Evolutionary conservation across 2,888 invertebrate species (phyloP).

Genomic region (Sesamia inferens): DNA sequence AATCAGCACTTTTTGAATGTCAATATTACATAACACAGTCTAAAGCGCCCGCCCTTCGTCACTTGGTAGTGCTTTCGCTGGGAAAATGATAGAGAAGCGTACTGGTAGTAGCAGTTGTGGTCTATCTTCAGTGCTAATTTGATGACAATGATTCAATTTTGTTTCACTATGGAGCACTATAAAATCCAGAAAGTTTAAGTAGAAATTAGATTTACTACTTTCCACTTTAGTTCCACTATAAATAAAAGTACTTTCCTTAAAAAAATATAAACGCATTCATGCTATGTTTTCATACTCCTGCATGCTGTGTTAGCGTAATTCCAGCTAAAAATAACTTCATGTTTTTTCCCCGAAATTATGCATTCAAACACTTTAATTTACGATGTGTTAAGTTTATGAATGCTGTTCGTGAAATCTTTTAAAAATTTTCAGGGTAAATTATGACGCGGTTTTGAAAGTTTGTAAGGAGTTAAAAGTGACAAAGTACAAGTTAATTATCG

Average conservation of each 20-base stretch:
- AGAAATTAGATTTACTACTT: neutral
- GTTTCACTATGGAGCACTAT: neutral
- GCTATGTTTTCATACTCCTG: conserved; percentile 18
- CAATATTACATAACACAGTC: too few relatives aligned
- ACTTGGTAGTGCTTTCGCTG: too few relatives aligned
- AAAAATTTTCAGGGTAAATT: conserved; percentile 37
- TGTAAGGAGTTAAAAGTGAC: neutral
- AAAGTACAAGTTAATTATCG: neutral
- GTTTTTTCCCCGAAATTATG: conserved; percentile 44
- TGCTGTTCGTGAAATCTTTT: conserved; percentile 30
- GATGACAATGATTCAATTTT: neutral
- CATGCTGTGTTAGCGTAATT: conserved; percentile 30
- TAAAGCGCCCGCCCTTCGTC: too few relatives aligned
- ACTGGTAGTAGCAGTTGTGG: too few relatives aligned
- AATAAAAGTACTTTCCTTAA: conserved; percentile 1
- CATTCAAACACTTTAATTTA: conserved; percentile 56
- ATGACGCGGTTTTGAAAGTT: conserved; percentile 21
- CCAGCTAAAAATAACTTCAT: conserved; percentile 37
- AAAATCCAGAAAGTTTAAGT: neutral
- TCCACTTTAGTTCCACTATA: neutral
- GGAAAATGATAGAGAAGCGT: too few relatives aligned
- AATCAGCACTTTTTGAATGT: too few relatives aligned
- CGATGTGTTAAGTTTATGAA: conserved; percentile 52
- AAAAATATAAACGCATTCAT: conserved; percentile 12
- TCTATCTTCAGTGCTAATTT: neutral